Base-by-base conservation (phyloP, 2,888 invertebrate genomes). In the Kryphioiulus occultus region DNA sequence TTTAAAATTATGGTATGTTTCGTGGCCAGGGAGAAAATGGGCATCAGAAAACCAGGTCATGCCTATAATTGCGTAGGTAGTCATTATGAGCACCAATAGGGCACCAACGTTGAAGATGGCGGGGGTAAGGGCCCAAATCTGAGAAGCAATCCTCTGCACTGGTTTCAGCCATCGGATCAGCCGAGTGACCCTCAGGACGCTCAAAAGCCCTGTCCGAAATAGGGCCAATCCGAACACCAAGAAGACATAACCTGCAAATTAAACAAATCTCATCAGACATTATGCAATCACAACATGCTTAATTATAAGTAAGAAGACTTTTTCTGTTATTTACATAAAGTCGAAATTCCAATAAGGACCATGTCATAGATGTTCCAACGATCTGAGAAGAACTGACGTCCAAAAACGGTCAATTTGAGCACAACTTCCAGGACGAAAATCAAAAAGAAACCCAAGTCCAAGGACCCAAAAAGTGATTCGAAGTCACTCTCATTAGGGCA, bases 281-380 rank as follows among this genome's bases (percentile, higher is more conserved):
- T n/a, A n/a, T n/a, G n/a, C n/a, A n/a, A n/a, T n/a, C n/a, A n/a
- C n/a, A n/a, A n/a, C n/a, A n/a, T n/a, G n/a, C n/a, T n/a, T n/a
- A n/a, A n/a, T n/a, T n/a, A n/a, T n/a, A n/a, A n/a, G n/a, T n/a
- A n/a, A n/a, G 26, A 3, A 22, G 26, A 10, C n/a, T 10, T 78
- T 78, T 78, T n/a, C 26, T 12, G 84, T 35, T 26, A 17, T 39
- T 84, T 84, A 84, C 84, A 19, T 42, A 35, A 84, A 42, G 84
- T 42, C 22, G 84, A 42, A 35, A 84, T 42, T 35, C 10, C 42
- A 10, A 84, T 42, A 9, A 84, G 10, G n/a, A 35, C 84, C 5
- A 35, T 22, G 30, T 86, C 86, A 53, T 44, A 86, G 26, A 86
- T 17, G 44, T 86, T 86, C 86, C 86, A 86, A 47, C n/a, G 15